Conservation (phyloP, 2,797 vertebrate species). For the Limosa lapponica region DNA sequence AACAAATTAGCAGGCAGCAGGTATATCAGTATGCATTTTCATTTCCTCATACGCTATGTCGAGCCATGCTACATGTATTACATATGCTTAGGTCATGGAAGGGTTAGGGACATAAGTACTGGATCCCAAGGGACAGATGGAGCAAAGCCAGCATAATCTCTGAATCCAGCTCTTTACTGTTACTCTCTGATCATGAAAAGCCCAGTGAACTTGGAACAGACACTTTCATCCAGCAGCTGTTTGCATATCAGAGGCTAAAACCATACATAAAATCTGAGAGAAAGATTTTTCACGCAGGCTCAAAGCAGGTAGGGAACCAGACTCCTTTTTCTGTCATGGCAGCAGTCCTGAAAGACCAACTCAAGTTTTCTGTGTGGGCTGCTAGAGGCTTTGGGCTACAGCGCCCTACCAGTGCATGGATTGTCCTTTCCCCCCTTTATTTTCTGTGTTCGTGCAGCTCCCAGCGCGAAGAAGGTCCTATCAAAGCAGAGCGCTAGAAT, state of each 20-base stretch:
- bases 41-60: neutral
- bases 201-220: neutral
- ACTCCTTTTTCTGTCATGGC: neutral
- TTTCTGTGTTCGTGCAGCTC: neutral
- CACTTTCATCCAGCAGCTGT: neutral
- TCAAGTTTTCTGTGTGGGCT: neutral
- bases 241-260: neutral
- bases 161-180: neutral
- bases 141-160: slow-evolving; percentile 22
- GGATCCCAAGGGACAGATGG: slow-evolving; percentile 11
- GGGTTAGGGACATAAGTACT: neutral
- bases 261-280: neutral
- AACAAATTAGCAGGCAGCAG: neutral
- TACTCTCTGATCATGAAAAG: slow-evolving; percentile 21
- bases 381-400: neutral
- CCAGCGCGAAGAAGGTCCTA: neutral
- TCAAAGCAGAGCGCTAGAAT: neutral
- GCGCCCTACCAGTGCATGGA: neutral
- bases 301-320: neutral
- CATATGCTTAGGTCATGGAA: neutral
- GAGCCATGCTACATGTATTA: neutral
- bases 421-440: neutral
- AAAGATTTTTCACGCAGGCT: neutral
- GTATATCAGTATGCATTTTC: neutral
- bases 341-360: neutral